Evolutionary conservation across 2,797 vertebrate species (phyloP), one percentile per base, ranked within the genome.

Genomic region (Brachymystax lenok): DNA sequence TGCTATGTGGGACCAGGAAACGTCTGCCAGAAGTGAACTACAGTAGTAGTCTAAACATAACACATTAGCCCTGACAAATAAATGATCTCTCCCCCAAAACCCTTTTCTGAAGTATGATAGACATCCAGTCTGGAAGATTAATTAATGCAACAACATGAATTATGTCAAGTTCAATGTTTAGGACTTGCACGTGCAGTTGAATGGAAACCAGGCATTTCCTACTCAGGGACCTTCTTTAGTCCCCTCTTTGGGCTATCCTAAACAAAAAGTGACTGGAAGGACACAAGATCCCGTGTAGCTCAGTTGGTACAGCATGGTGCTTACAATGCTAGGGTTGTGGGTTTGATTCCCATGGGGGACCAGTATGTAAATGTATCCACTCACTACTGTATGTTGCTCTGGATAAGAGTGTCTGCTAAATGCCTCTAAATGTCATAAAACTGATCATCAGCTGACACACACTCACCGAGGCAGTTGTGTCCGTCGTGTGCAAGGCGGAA

Each of bases 381-480:
- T 35, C 33, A 35, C 1, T 35, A 35, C 33, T 35, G 6, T 35
- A 7, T 7, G 40, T 46, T 46, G 10, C 40, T 46, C 40, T 46
- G 8, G 12, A 12, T 46, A 12, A 46, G 8, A 12, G 40, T 0
- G 10, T 46, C 40, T 46, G 10, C 46, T 73, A 79, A 82, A 82
- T 87, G 77, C 16, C 35, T 28, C 3, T 35, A 17, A 56, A 19
- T 17, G 33, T n/a, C n/a, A 61, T 50, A 21, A 79, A 74, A 33
- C 2, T 12, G 40, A 40, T 72, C 64, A 24, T 50, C 19, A 52
- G 67, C 0, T 68, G 56, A 74, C 77, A 74, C 69, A 74, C 74
- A 90, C 95, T 96, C 89, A 99, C 98, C 98, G n/a, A 99, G 90
- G 90, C 98, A 99, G 90, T 99, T 99, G 94, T 99, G 98, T 10